Conservation (phyloP, 2,113 vertebrate species). For the Ifrita kowaldi region DNA sequence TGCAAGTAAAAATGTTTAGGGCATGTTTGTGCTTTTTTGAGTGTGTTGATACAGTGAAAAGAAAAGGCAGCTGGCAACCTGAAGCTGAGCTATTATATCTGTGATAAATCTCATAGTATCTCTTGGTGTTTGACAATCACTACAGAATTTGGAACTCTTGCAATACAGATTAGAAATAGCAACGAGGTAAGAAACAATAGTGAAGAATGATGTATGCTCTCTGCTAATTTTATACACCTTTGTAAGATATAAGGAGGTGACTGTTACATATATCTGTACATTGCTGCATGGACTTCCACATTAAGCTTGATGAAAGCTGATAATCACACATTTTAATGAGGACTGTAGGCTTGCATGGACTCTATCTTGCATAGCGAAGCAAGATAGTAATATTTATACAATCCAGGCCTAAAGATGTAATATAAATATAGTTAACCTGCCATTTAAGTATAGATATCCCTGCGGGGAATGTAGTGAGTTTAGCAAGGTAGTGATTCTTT, state of each 20-base stretch:
- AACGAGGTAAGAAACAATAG: not conserved
- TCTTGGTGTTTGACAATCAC: not conserved
- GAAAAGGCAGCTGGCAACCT: not conserved
- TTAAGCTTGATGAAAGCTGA: not conserved
- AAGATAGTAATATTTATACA: not conserved
- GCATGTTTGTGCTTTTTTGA: not conserved
- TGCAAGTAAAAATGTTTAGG: not conserved
- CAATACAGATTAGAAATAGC: not conserved
- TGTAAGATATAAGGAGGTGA: not conserved
- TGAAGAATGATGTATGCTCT: not conserved
- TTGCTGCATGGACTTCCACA: not conserved
- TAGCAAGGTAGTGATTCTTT: not conserved
- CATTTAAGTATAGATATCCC: not conserved
- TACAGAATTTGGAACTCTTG: not conserved
- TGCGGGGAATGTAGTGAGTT: not conserved
- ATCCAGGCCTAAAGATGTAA: not conserved
- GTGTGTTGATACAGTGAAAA: not conserved
- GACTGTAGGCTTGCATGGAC: not conserved
- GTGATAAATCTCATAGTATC: not conserved
- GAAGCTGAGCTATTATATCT: not conserved
- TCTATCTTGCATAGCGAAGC: not conserved
- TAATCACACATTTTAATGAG: not conserved
- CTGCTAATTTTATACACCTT: not conserved
- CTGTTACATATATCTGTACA: not conserved
- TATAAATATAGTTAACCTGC: not conserved